Percentiles rank a stretch among this genome's conserved stretches.
These are phyloP conservation scores for Ctenodactylus gundi DNA, from an alignment of 2,113 vertebrate genomes.

Conservation along the genomic window DNA sequence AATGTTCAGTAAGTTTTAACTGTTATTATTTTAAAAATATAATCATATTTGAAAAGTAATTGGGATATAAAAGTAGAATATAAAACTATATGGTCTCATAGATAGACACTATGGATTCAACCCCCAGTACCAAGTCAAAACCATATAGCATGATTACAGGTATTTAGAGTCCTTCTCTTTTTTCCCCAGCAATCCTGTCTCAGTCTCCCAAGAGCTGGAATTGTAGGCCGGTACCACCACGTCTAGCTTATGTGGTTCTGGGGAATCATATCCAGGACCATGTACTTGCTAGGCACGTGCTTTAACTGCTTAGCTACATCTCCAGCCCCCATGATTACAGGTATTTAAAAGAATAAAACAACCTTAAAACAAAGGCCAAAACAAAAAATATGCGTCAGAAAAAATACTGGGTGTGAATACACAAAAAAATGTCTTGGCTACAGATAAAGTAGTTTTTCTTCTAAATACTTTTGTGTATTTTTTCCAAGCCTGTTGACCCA, in stretches of 20 bases:
- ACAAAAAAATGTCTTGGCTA: background rate
- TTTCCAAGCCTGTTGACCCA: background rate
- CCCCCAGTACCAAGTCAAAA: background rate
- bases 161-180: too few relatives aligned
- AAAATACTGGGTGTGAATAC: background rate
- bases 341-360: background rate
- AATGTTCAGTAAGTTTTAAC: slow-evolving; percentile 27
- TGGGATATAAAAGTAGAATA: background rate
- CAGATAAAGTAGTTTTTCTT: slow-evolving; percentile 37
- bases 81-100: background rate
- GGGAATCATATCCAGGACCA: too few relatives aligned
- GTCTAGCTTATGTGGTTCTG: too few relatives aligned
- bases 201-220: too few relatives aligned
- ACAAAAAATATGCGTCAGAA: background rate
- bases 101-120: background rate
- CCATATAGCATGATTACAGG: background rate
- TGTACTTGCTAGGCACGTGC: too few relatives aligned
- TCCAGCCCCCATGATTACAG: too few relatives aligned
- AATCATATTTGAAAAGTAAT: slow-evolving; percentile 5
- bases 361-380: background rate
- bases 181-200: too few relatives aligned
- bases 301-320: too few relatives aligned
- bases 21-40: slow-evolving; percentile 25
- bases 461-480: slow-evolving; percentile 8
- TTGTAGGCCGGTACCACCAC: too few relatives aligned